Base-by-base conservation (phyloP, 2,113 vertebrate genomes). In the Crocuta crocuta region DNA sequence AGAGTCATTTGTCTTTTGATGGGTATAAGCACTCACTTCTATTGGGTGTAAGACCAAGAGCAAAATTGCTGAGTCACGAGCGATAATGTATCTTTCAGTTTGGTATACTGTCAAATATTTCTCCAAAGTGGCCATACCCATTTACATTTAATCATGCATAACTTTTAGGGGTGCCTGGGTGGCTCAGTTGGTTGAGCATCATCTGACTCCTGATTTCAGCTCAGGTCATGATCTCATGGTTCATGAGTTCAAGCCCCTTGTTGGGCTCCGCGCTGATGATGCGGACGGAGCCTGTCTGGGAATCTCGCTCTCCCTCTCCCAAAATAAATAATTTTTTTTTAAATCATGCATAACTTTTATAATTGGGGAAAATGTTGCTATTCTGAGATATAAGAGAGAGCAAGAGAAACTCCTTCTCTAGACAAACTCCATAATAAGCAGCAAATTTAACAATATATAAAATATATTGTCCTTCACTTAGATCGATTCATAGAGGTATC, bases 331-430 rank as follows among this genome's bases (percentile, higher is more conserved):
- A 23, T 23, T 19, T 50, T 50, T 12, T 12, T 3, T 12, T 12
- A 61, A 61, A 61, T 61, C 58, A 61, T 7, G 21, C 58, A 61
- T 61, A 24, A 53, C 12, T 53, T 85, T 94, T 68, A 89, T 89
- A 82, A 86, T 58, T 23, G 50, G 35, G 12, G 12, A 1, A 5
- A 79, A 53, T 65, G 16, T 50, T 53, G 45, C 5, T 65, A 83
- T 61, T 97, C 88, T 92, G 80, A 90, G 86, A 92, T 90, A 87
- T 53, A 78, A 78, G 82, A 94, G 50, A 74, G 55, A 81, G 68
- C 19, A 93, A 92, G 21, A 89, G 74, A 84, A 94, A 82, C 1
- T 26, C 12, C 61, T 94, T 89, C 53, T 71, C 71, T 65, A 86
- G 65, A 94, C 43, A 81, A 92, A 92, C 35, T 94, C 66, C 39